phyloP scores from a whole-genome alignment of 2,113 vertebrate species.

The Gorilla gorilla region DNA sequence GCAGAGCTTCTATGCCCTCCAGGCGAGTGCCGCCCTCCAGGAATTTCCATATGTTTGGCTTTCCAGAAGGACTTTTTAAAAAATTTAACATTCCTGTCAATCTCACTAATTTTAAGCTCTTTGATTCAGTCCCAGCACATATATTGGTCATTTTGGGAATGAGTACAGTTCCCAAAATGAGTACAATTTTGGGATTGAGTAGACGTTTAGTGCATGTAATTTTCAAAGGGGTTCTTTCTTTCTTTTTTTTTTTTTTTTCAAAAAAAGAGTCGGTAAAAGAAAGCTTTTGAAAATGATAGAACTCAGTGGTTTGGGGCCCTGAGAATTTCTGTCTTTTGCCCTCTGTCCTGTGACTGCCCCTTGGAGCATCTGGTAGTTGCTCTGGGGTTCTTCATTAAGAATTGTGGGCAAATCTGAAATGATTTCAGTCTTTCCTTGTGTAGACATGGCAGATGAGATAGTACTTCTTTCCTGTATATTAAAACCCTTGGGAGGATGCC shows the following conservation, averaged over 20 bases:
- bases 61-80: no score
- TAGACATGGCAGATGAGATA: neutral
- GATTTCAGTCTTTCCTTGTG: neutral
- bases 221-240: neutral
- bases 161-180: neutral
- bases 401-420: neutral
- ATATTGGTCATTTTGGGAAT: neutral
- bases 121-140: neutral
- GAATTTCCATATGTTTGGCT: no score
- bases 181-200: neutral
- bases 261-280: neutral
- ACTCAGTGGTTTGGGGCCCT: neutral
- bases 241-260: neutral
- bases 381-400: neutral
- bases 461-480: neutral
- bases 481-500: neutral
- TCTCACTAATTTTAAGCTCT: neutral
- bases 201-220: neutral
- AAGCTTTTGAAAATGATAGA: neutral
- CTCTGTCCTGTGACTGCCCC: neutral
- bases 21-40: no score
- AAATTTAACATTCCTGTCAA: neutral
- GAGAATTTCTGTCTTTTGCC: neutral
- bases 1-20: no score
- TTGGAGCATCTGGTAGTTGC: neutral